Conservation (phyloP, 2,888 invertebrate genomes). For the Lithophane ornitopus region DNA sequence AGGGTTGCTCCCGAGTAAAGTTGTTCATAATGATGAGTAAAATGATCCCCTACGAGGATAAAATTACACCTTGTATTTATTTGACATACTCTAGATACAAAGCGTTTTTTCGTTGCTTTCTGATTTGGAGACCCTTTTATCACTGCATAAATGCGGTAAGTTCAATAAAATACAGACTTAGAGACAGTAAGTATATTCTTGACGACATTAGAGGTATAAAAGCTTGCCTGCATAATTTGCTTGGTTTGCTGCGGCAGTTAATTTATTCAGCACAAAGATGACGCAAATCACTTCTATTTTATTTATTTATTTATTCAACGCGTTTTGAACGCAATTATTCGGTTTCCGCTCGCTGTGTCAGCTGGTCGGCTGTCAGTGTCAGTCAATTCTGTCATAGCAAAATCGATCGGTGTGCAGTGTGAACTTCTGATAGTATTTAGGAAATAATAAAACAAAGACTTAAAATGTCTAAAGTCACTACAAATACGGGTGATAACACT, state of each 20-base stretch:
- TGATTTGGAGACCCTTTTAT: too few species aligned
- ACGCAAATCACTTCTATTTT: constrained; percentile 14
- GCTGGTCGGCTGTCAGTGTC: constrained; percentile 58
- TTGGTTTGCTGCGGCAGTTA: background rate
- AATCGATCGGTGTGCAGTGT: constrained; percentile 61
- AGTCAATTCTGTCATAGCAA: constrained; percentile 55
- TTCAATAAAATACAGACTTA: too few species aligned
- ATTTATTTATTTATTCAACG: background rate
- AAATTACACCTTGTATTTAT: too few species aligned
- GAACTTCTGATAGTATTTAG: constrained; percentile 31
- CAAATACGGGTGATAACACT: constrained; percentile 88
- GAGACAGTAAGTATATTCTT: too few species aligned
- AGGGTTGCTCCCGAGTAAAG: too few species aligned
- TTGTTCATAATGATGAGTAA: too few species aligned
- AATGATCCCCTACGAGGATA: too few species aligned
- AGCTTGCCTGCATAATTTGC: background rate
- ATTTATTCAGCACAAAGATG: background rate
- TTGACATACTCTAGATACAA: too few species aligned
- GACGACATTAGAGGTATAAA: too few species aligned
- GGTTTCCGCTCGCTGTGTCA: constrained; percentile 42
- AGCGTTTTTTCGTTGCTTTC: too few species aligned
- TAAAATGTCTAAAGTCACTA: constrained; percentile 81
- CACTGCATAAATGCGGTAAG: too few species aligned
- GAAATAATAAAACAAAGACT: constrained; percentile 32
- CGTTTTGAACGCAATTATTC: constrained; percentile 45